A percentile compares a stretch with the other conserved stretches of the same genome.
These are phyloP conservation scores for Synodontis membranacea DNA, from an alignment of 2,113 vertebrate genomes.

Conservation along the genomic window DNA sequence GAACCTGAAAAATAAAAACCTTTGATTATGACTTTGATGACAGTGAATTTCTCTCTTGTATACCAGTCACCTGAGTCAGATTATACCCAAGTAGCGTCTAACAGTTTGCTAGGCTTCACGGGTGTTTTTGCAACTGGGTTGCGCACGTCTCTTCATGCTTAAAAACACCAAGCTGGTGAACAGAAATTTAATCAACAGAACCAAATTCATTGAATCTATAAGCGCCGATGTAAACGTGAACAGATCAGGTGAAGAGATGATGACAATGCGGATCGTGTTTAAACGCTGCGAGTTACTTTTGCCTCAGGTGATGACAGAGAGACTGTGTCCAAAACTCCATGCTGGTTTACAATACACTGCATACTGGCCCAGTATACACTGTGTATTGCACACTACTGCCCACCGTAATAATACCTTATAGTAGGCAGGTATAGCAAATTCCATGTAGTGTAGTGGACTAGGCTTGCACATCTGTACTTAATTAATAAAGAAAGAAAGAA, in stretches of 20 bases:
- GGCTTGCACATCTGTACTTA: too few relatives aligned
- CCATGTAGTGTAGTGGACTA: too few relatives aligned
- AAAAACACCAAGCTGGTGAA: not conserved
- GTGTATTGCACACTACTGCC: too few relatives aligned
- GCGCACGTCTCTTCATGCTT: not conserved
- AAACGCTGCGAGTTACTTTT: not conserved
- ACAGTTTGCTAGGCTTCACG: not conserved
- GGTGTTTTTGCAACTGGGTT: not conserved
- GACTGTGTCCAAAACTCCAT: too few relatives aligned
- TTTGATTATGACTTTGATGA: too few relatives aligned
- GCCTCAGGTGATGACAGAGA: not conserved
- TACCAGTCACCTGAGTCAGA: too few relatives aligned
- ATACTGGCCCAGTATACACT: too few relatives aligned
- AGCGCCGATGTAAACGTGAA: not conserved
- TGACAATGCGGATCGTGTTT: not conserved
- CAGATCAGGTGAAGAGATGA: not conserved
- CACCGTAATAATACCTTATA: too few relatives aligned
- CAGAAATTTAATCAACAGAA: not conserved
- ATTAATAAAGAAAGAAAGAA: too few relatives aligned
- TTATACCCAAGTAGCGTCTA: not conserved
- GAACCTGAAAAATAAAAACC: too few relatives aligned
- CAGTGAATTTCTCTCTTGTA: not conserved
- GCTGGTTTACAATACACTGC: too few relatives aligned
- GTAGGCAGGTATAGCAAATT: too few relatives aligned
- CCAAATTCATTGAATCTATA: not conserved